Evolutionary conservation across 2,888 invertebrate genomes (phyloP).

Genomic region (Caenorhabditis zanzibari): DNA sequence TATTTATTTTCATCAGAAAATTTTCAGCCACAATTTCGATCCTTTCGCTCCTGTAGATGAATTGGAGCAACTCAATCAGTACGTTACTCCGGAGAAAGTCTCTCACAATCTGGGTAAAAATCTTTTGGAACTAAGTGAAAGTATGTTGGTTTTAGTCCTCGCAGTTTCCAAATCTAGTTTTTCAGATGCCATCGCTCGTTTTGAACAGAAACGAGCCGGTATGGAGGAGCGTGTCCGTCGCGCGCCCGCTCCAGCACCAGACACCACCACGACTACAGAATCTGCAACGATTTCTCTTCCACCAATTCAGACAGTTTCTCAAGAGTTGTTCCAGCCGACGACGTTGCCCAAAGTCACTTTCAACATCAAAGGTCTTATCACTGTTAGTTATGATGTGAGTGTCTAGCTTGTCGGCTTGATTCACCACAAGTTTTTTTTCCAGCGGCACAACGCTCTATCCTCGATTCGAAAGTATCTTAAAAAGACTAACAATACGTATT

Average conservation of each 20-base stretch:
- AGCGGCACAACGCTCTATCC: not conserved
- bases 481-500: not conserved
- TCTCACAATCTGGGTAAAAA: not conserved
- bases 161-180: not conserved
- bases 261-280: not conserved
- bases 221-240: not conserved
- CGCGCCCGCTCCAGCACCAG: not conserved
- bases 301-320: not conserved
- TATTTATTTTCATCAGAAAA: not conserved
- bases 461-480: not conserved
- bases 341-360: not conserved
- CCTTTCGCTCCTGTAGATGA: not conserved
- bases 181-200: not conserved
- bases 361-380: not conserved
- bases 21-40: constrained; percentile 32
- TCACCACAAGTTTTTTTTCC: too few relatives aligned
- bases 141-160: not conserved
- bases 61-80: not conserved
- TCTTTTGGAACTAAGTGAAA: constrained; percentile 12
- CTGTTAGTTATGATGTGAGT: not conserved
- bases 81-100: not conserved
- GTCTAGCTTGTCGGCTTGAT: too few relatives aligned
- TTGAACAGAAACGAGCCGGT: not conserved
- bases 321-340: not conserved
- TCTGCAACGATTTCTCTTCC: not conserved